Conservation (phyloP, 1,140 invertebrate genomes). For the Meloidogyne hapla region DNA sequence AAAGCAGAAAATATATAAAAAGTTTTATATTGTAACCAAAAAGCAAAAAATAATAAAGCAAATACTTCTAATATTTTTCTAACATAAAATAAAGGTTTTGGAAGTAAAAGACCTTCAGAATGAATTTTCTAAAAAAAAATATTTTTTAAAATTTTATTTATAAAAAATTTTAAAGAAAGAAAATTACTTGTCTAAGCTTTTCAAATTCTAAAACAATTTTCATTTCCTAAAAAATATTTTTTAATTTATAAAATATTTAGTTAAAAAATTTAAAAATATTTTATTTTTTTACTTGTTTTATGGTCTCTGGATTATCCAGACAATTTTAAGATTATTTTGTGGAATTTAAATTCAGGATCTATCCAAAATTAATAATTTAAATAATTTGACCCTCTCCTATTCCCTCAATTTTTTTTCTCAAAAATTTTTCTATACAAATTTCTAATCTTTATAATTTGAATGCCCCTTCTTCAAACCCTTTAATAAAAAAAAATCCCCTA, state of each 20-base stretch:
- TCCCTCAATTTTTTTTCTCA: too few relatives aligned
- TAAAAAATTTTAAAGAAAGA: background rate
- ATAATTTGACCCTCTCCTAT: too few relatives aligned
- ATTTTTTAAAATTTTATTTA: background rate
- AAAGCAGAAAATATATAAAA: conserved; percentile 57
- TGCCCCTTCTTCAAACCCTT: too few relatives aligned
- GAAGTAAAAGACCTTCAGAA: conserved; percentile 57
- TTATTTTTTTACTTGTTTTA: too few relatives aligned
- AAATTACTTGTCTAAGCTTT: conserved; percentile 44
- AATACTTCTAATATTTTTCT: conserved; percentile 47
- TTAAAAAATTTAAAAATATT: too few relatives aligned
- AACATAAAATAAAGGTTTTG: conserved; percentile 43
- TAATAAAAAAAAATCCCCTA: background rate
- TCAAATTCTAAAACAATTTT: conserved; percentile 60
- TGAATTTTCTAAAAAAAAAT: conserved; percentile 48
- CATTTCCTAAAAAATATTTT: conserved; percentile 51
- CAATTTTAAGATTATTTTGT: too few relatives aligned
- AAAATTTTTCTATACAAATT: too few relatives aligned
- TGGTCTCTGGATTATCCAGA: too few relatives aligned
- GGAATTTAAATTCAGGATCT: too few relatives aligned
- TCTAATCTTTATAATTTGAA: too few relatives aligned
- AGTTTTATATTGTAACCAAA: conserved; percentile 53
- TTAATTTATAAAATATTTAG: too few relatives aligned
- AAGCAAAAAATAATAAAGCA: conserved; percentile 48
- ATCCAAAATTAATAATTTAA: too few relatives aligned